A percentile compares a stretch with the other conserved stretches of the same genome.
Evolutionary conservation across 2,888 invertebrate species (phyloP).

Genomic region (Lepidonotus clava): DNA sequence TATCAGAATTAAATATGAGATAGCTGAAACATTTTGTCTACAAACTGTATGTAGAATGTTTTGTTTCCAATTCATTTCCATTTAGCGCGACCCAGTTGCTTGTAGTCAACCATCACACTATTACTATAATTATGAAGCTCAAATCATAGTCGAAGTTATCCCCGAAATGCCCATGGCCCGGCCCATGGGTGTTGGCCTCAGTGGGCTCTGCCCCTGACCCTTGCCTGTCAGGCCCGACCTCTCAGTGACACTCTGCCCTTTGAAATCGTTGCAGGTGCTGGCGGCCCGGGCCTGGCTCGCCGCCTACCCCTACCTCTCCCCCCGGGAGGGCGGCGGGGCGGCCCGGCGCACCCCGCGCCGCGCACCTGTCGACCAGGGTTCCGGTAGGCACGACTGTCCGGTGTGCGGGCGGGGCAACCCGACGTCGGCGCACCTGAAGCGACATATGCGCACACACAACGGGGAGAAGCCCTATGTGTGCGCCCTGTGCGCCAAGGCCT

Average conservation of each 20-base stretch:
- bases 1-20: too few relatives aligned
- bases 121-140: too few relatives aligned
- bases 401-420: slow-evolving; percentile 23
- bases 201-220: too few relatives aligned
- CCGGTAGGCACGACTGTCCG: not conserved
- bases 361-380: not conserved
- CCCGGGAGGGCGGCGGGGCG: not conserved
- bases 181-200: too few relatives aligned
- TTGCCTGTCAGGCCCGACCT: too few relatives aligned
- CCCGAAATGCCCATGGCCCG: too few relatives aligned
- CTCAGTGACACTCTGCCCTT: not conserved
- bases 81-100: too few relatives aligned
- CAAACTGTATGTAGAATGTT: too few relatives aligned
- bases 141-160: too few relatives aligned
- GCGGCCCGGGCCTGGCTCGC: not conserved
- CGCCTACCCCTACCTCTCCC: not conserved
- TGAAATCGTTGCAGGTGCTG: slow-evolving; percentile 1
- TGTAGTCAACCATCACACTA: too few relatives aligned
- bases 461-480: slow-evolving; percentile 32
- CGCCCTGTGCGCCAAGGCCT: not conserved
- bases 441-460: slow-evolving; percentile 34
- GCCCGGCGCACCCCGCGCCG: not conserved
- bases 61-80: too few relatives aligned
- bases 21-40: too few relatives aligned
- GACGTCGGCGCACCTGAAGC: slow-evolving; percentile 33